Evolutionary conservation across 2,113 vertebrate genomes (phyloP), one percentile per base, ranked within the genome.

Genomic region (Xiphorhynchus elegans): DNA sequence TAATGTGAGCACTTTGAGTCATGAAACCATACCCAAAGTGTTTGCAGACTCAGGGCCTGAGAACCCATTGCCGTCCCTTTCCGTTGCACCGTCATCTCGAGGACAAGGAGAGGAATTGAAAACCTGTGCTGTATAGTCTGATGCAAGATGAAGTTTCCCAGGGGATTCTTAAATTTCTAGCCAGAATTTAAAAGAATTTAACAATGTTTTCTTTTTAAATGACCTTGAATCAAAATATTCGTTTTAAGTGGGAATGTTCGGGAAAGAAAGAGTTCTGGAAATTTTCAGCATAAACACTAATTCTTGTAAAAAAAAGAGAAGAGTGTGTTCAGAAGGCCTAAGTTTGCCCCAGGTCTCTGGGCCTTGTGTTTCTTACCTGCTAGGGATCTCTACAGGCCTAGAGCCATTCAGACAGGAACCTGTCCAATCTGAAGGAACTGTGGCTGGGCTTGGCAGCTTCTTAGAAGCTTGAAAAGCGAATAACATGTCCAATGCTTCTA

Each of bases 111-210:
- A 64, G 20, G 62, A 70, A 80, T 39, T 96, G 90, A 88, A 90
- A 69, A 69, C 33, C 72, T 68, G 33, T 83, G 13, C 58, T 56
- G 17, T 62, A 76, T 25, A 76, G 50, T 73, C 72, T 37, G 23
- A 86, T 84, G 75, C 87, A 67, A 84, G 86, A 82, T 92, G 82
- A 95, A 76, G n/a, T 81, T 90, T 84, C 78, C 55, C 74, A 28
- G 69, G 81, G 90, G 79, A 92, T 89, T 95, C 77, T 93, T 90
- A 95, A 81, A 93, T 93, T 92, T 93, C 93, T 95, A 94, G 56
- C 33, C 85, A 86, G 82, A 96, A 95, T 97, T 97, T 97, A 81
- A 91, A 96, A 95, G 77, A 94, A 74, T 79, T 95, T 96, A 96
- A 95, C 80, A 49, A 75, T 94, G 84, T 96, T 97, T 97, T 95